phyloP scores from a whole-genome alignment of 1,140 invertebrate species.

The Ptiloglossa arizonensis region DNA sequence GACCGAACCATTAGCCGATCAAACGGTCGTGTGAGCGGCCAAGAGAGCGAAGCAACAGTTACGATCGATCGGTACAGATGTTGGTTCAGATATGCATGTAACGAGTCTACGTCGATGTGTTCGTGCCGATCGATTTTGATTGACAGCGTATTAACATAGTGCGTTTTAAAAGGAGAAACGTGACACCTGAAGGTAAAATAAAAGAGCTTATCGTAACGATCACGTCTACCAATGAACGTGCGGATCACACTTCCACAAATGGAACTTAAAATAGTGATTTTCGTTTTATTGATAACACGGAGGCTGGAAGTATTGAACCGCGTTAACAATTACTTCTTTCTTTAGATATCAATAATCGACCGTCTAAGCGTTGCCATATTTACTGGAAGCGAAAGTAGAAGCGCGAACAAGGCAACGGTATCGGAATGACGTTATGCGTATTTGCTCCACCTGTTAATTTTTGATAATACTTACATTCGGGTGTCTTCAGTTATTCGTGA shows the following conservation, averaged over 20 bases:
- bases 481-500: not conserved
- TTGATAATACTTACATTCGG: not conserved
- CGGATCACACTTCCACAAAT: not conserved
- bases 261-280: not conserved
- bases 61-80: constrained; percentile 32
- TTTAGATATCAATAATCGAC: not conserved
- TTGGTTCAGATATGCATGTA: not conserved
- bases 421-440: not conserved
- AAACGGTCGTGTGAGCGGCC: not conserved
- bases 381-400: not conserved
- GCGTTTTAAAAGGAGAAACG: constrained; percentile 8
- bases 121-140: constrained; percentile 29
- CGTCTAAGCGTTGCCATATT: constrained; percentile 8
- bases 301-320: not conserved
- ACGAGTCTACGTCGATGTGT: constrained; percentile 4
- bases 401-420: not conserved
- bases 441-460: not conserved
- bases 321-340: not conserved
- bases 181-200: constrained; percentile 35
- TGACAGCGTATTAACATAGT: constrained; percentile 18
- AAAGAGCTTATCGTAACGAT: not conserved
- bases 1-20: constrained; percentile 27
- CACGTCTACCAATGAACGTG: not conserved
- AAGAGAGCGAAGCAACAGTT: constrained; percentile 10
- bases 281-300: not conserved